Evolutionary conservation across 1,140 invertebrate genomes (phyloP), one percentile per base, ranked within the genome.

Genomic region (Sweltsa coloradensis): DNA sequence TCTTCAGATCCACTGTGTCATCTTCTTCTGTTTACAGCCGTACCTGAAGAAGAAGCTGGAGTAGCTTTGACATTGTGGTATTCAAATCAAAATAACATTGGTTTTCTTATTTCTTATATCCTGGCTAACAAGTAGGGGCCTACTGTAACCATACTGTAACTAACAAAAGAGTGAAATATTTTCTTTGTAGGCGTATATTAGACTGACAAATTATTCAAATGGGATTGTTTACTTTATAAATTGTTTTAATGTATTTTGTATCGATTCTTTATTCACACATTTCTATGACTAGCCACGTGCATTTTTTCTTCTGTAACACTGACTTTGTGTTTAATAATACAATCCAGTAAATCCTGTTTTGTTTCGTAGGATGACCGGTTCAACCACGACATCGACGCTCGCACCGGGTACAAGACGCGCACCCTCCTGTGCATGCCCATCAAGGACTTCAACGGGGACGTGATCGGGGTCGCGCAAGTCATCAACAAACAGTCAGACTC

Each of bases 391-490:
- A 87, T 97, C 57, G 93, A 97, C 63, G 79, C 80, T 24, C 75
- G 83, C 61, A 97, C 92, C 34, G 91, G 92, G 18, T 97, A 96
- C 67, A 83, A 82, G 61, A 97, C 93, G 22, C 78, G 83, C 60
- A 89, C 87, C 26, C 76, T 97, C 42, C 73, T 96, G 14, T 94
- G 91, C 62, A 92, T 95, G 89, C 90, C 93, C 18, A 95, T 97
- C 63, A 92, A 93, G 66, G 91, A 96, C 66, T 83, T 79, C 57
- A 81, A 81, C 53, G 91, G 90, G n/a, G 86, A 93, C 64, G 91
- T 96, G 45, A 85, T 96, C 49, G 93, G 92, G 1, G 91, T 97
- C 16, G 91, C 92, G 16, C 92, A 97, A 74, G 80, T 77, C 62
- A 62, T 55, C 13, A 44, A 46, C 18, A 37, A 37, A 22, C 85